A percentile compares a stretch with the other conserved stretches of the same genome.
phyloP scores from a whole-genome alignment of 1,140 invertebrate species.

The Bombus soroeensis region DNA sequence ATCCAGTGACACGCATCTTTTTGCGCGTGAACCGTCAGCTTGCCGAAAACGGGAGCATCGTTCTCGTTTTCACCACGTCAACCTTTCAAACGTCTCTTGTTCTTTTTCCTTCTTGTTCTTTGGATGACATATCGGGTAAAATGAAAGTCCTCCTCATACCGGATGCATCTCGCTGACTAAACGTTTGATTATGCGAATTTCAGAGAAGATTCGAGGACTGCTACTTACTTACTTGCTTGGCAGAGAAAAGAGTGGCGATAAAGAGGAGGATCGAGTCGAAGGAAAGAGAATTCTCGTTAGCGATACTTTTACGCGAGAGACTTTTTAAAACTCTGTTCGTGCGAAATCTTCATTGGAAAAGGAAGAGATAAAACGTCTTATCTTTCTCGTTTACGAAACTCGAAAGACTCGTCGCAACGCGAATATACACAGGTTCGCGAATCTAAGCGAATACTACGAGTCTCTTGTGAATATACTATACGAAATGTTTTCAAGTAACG shows the following conservation, averaged over 20 bases:
- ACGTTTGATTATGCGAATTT: slow-evolving; percentile 47
- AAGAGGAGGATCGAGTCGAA: neutral
- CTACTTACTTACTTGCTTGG: slow-evolving; percentile 6
- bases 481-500: neutral
- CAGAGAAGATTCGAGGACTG: slow-evolving; percentile 29
- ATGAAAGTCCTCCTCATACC: slow-evolving; percentile 25
- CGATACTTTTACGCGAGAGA: slow-evolving; percentile 10
- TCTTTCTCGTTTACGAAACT: neutral
- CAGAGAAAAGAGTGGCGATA: neutral
- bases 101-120: slow-evolving; percentile 4
- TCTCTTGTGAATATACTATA: neutral
- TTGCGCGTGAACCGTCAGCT: too few species aligned
- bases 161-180: slow-evolving; percentile 35
- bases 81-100: neutral
- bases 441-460: neutral
- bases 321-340: neutral
- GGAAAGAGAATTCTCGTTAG: slow-evolving; percentile 40
- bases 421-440: neutral
- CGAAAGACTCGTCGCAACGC: neutral
- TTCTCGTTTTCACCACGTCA: slow-evolving; percentile 12
- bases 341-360: neutral
- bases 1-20: slow-evolving; percentile 6
- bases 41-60: slow-evolving; percentile 26
- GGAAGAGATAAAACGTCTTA: neutral
- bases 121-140: slow-evolving; percentile 31